Conservation (phyloP, 2,797 vertebrate genomes). For the Hippocampus kuda region DNA sequence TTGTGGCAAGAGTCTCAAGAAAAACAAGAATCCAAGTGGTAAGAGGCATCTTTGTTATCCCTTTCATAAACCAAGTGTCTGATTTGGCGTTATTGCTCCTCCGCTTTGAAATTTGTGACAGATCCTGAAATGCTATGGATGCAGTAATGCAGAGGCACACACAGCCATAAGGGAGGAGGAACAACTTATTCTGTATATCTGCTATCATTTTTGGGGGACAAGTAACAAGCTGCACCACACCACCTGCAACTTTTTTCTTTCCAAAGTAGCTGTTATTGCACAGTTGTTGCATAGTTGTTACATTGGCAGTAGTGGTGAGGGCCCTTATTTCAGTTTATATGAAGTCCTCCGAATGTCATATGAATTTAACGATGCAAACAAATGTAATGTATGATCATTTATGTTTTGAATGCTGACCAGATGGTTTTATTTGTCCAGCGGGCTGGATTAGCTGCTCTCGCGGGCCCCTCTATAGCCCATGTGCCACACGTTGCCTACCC, state of each 20-base stretch:
- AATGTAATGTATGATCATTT: not conserved
- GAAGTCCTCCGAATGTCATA: not conserved
- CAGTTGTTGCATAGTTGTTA: slow-evolving; percentile 13
- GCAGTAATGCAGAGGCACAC: slow-evolving; percentile 47
- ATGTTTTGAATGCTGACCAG: not conserved
- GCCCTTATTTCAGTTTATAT: not conserved
- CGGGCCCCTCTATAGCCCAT: not conserved
- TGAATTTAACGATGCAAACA: not conserved
- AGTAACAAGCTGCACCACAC: slow-evolving; percentile 37
- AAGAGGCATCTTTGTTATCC: slow-evolving; percentile 66
- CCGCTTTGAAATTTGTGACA: slow-evolving; percentile 17
- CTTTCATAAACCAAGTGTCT: not conserved
- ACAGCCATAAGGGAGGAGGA: slow-evolving; percentile 43
- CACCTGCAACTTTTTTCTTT: slow-evolving; percentile 52
- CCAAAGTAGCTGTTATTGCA: slow-evolving; percentile 56
- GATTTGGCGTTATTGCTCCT: slow-evolving; percentile 27
- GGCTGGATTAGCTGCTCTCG: not conserved
- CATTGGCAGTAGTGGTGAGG: not conserved
- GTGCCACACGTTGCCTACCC: not conserved
- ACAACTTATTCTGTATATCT: slow-evolving; percentile 63
- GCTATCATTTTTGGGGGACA: slow-evolving; percentile 41
- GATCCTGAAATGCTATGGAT: slow-evolving; percentile 65
- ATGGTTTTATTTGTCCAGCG: not conserved
- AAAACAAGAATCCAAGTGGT: slow-evolving; percentile 99
- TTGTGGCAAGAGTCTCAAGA: slow-evolving; percentile 99